Evolutionary conservation across 2,113 vertebrate species (phyloP).

Genomic region (Cyphomyrus plagiostoma): DNA sequence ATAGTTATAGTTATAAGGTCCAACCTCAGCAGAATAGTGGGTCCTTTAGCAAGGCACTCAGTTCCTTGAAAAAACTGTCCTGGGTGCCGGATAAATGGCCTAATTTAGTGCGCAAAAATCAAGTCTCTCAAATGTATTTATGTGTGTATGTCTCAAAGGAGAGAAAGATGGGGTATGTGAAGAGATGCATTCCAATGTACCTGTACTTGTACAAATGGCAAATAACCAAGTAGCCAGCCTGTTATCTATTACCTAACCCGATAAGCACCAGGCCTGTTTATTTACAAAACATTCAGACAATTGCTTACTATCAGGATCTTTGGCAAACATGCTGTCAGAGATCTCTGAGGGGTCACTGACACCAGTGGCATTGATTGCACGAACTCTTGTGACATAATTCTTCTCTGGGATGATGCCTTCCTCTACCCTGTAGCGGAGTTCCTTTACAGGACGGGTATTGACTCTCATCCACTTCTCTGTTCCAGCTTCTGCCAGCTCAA

Average conservation of each 20-base stretch:
- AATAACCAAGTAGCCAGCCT: background rate
- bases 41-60: background rate
- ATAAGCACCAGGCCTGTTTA: background rate
- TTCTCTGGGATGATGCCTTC: constrained; percentile 93
- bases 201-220: background rate
- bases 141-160: background rate
- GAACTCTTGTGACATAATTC: constrained; percentile 85
- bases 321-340: constrained; percentile 88
- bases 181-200: background rate
- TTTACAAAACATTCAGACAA: background rate
- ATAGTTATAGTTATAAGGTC: background rate
- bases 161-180: background rate
- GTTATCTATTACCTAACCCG: background rate
- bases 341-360: constrained; percentile 90
- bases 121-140: background rate
- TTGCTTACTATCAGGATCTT: constrained; percentile 92
- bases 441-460: constrained; percentile 88
- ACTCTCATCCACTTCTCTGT: constrained; percentile 95
- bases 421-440: constrained; percentile 81
- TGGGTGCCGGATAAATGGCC: background rate
- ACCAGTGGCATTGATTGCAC: constrained; percentile 87
- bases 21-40: background rate
- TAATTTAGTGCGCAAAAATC: background rate
- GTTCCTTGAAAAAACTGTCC: background rate
- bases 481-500: constrained; percentile 88